Evolutionary conservation across 2,797 vertebrate species (phyloP).

Genomic region (Anguilla pacifica): DNA sequence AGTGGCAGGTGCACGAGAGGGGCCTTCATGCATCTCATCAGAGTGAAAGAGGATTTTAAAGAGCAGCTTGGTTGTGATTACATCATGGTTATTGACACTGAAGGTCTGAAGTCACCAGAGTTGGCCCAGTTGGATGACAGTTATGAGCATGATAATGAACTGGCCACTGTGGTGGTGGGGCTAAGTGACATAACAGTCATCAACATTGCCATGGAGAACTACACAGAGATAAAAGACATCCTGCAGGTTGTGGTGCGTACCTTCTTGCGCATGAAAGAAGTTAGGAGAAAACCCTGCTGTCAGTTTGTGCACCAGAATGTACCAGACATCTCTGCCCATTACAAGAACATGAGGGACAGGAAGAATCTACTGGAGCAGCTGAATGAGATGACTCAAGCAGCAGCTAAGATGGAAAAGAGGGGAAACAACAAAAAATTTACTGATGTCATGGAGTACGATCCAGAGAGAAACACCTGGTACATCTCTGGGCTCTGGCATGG

Average conservation of each 20-base stretch:
- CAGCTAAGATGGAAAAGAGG: background rate
- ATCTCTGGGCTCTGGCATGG: background rate
- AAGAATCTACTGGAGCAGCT: background rate
- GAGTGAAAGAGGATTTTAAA: no score
- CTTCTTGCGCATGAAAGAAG: slow-evolving; percentile 22
- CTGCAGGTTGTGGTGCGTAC: slow-evolving; percentile 22
- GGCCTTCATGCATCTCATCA: slow-evolving; percentile 22
- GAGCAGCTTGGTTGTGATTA: background rate
- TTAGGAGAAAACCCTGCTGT: slow-evolving; percentile 3
- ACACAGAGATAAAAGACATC: slow-evolving; percentile 20
- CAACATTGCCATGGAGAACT: slow-evolving; percentile 21
- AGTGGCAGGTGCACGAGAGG: slow-evolving; percentile 29
- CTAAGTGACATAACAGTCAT: slow-evolving; percentile 22
- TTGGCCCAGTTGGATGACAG: background rate
- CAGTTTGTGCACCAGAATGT: slow-evolving; percentile 11
- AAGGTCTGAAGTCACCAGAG: slow-evolving; percentile 11
- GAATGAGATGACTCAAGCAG: background rate
- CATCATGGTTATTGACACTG: slow-evolving; percentile 27
- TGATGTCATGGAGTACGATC: background rate
- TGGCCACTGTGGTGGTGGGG: slow-evolving; percentile 12
- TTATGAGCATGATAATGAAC: slow-evolving; percentile 17
- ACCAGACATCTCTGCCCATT: background rate
- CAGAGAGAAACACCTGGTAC: background rate
- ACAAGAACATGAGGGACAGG: background rate
- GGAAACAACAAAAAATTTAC: background rate